Percentiles rank a stretch among this genome's conserved stretches.
phyloP scores from a whole-genome alignment of 1,140 invertebrate species.

The Carcinoscorpius rotundicauda region DNA sequence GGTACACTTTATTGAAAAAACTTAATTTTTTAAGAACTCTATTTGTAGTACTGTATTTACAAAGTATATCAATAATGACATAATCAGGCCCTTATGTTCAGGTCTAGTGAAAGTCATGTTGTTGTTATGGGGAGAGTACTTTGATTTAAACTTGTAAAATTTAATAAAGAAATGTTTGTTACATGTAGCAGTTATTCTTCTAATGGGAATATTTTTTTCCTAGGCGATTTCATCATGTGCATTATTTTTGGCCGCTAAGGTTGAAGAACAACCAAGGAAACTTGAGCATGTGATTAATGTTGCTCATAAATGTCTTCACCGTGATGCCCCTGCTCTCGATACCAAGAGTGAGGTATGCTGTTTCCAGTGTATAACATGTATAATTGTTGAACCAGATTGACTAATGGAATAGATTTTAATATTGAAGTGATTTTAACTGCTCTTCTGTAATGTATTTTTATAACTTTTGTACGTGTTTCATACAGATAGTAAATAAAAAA shows the following conservation, averaged over 20 bases:
- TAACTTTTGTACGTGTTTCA: background rate
- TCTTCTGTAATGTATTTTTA: conserved; percentile 4
- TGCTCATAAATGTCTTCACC: conserved; percentile 62
- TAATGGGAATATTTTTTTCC: conserved; percentile 11
- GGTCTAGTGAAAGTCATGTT: no score
- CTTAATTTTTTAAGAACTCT: no score
- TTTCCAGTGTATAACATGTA: conserved; percentile 2
- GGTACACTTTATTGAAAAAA: no score
- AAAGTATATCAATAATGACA: no score
- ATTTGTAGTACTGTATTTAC: no score
- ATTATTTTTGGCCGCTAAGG: conserved; percentile 92
- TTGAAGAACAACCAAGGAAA: conserved; percentile 92
- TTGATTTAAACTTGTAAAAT: background rate
- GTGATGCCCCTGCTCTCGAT: conserved; percentile 47
- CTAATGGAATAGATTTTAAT: background rate
- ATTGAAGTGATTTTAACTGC: background rate
- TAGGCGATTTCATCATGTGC: conserved; percentile 56
- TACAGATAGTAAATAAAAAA: no score
- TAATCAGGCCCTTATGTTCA: no score
- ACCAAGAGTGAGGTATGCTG: conserved; percentile 51
- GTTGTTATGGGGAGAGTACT: no score
- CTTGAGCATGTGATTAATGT: conserved; percentile 91
- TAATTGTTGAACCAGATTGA: background rate
- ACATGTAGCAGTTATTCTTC: background rate
- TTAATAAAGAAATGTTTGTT: background rate